Evolutionary conservation across 1,140 invertebrate genomes (phyloP), one percentile per base, ranked within the genome.

Genomic region (Grapholita molesta): DNA sequence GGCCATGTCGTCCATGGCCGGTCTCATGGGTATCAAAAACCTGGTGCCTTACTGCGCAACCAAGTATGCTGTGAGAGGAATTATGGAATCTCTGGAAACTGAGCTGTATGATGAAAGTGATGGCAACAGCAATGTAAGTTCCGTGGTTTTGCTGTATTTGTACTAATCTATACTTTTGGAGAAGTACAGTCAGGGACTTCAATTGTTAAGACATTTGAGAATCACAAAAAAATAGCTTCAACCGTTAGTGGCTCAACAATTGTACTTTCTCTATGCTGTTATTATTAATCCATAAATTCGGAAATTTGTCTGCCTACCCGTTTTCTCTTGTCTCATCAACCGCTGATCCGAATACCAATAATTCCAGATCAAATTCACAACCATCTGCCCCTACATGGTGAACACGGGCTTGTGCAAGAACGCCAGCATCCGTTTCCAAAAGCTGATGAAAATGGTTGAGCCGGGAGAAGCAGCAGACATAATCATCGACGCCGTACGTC

Each of bases 331-430:
- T n/a, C n/a, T n/a, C n/a, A n/a, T n/a, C n/a, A n/a, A n/a, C n/a
- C n/a, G n/a, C n/a, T n/a, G n/a, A n/a, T n/a, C n/a, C n/a, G n/a
- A n/a, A 12, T 38, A 11, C n/a, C 4, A 12, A 38, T 15, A 2
- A 1, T 38, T 87, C 0, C 88, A 96, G 83, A 94, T 98, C n/a
- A 94, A 96, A 74, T 94, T 97, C 66, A 98, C 97, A 0, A 95
- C 95, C 0, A 94, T 98, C 48, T 97, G 93, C 83, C 97, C 97
- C 0, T 96, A 95, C 76, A 96, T 97, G 80, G 95, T 97, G 2
- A 94, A 97, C 76, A 98, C 97, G 2, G 96, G 97, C 28, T 87
- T 98, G 1, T 96, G 96, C 78, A 94, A 96, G 73, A 95, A 95
- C 38, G 95, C 96, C 0, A 93, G 90, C 66, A 94, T 95, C 61